These are phyloP conservation scores for Corythoichthys intestinalis DNA, from an alignment of 2,113 vertebrate genomes.

Conservation along the genomic window DNA sequence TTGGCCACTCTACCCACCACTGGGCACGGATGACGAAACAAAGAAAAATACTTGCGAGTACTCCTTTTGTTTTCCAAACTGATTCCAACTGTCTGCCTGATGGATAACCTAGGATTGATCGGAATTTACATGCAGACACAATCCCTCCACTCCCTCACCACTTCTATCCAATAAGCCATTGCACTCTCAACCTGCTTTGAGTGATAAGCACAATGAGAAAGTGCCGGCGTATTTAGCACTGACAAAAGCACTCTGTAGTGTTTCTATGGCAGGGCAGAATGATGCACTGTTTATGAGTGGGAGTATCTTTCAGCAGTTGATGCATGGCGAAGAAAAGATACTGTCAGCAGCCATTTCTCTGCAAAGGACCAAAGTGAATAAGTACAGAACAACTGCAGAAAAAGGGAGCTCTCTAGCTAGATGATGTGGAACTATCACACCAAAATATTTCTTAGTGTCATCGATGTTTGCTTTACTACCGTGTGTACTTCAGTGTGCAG, in stretches of 20 bases:
- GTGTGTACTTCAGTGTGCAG: slow-evolving; percentile 20
- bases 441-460: slow-evolving; percentile 28
- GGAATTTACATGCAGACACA: slow-evolving; percentile 63
- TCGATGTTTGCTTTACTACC: slow-evolving; percentile 26
- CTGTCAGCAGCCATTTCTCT: slow-evolving; percentile 35
- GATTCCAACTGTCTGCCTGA: slow-evolving; percentile 51
- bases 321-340: slow-evolving; percentile 40
- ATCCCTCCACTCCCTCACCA: slow-evolving; percentile 12
- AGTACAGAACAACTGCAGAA: slow-evolving; percentile 26
- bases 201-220: slow-evolving; percentile 52
- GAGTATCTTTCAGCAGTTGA: slow-evolving; percentile 52
- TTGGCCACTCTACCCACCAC: too few relatives aligned
- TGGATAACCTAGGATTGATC: slow-evolving; percentile 61
- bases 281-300: slow-evolving; percentile 51
- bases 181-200: slow-evolving; percentile 49
- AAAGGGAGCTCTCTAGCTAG: slow-evolving; percentile 29
- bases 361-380: slow-evolving; percentile 39
- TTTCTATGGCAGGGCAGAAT: slow-evolving; percentile 35
- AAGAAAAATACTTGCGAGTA: slow-evolving; percentile 39
- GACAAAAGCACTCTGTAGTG: slow-evolving; percentile 32
- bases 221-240: slow-evolving; percentile 38
- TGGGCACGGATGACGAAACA: slow-evolving; percentile 34
- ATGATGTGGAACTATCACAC: slow-evolving; percentile 40
- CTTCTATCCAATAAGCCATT: slow-evolving; percentile 41
- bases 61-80: slow-evolving; percentile 44